Evolutionary conservation across 2,888 invertebrate genomes (phyloP).

Genomic region (Volucella inflata): DNA sequence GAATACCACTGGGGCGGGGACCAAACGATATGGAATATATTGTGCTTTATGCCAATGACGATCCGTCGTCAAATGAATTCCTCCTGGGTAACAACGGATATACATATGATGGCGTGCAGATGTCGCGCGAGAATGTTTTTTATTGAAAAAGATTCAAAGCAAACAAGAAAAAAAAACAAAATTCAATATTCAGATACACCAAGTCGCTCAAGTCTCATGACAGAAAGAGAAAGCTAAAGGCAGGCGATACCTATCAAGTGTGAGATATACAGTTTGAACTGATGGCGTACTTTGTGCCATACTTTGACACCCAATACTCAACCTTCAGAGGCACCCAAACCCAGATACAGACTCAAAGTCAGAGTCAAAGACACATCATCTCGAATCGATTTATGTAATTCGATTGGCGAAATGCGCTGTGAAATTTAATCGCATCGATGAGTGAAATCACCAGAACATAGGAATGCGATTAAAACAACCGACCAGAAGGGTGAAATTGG

Average conservation of each 20-base stretch:
- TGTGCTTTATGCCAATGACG: constrained; percentile 74
- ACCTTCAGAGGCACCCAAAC: too few relatives aligned
- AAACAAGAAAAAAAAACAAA: constrained; percentile 37
- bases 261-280: constrained; percentile 53
- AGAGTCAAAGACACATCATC: constrained; percentile 46
- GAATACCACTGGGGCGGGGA: background rate
- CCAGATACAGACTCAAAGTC: background rate
- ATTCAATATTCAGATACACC: constrained; percentile 64
- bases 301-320: constrained; percentile 26
- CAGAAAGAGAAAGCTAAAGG: background rate
- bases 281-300: constrained; percentile 56
- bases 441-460: constrained; percentile 49
- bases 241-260: constrained; percentile 43
- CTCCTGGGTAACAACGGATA: constrained; percentile 43
- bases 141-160: constrained; percentile 59
- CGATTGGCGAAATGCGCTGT: constrained; percentile 68
- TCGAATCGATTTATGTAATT: constrained; percentile 69
- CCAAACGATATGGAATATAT: constrained; percentile 68
- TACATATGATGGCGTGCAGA: constrained; percentile 57
- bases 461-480: constrained; percentile 52
- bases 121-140: constrained; percentile 74
- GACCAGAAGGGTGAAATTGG: constrained; percentile 9
- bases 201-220: constrained; percentile 9
- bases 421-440: constrained; percentile 71
- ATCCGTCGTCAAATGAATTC: constrained; percentile 74